Conservation (phyloP, 1,140 invertebrate genomes). For the Zaprionus taronus region DNA sequence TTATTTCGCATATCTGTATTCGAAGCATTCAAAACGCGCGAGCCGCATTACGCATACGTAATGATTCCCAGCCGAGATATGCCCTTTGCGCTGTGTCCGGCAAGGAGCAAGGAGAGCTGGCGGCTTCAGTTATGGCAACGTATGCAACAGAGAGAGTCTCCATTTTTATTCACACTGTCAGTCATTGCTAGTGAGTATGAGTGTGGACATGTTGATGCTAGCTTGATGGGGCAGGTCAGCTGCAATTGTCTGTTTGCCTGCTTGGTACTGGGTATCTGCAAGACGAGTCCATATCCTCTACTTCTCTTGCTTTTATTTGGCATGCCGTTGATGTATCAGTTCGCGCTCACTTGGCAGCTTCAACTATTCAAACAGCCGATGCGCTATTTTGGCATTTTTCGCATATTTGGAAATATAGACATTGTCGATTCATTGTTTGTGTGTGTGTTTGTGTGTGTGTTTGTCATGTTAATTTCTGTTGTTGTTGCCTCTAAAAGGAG, state of each 20-base stretch:
- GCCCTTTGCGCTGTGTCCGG: constrained; percentile 2
- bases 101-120: neutral
- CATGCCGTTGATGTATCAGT: neutral
- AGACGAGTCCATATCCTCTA: neutral
- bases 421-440: constrained; percentile 36
- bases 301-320: neutral
- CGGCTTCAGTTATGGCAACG: constrained; percentile 24
- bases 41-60: constrained; percentile 36
- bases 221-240: too few species aligned
- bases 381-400: constrained; percentile 68
- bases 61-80: constrained; percentile 8
- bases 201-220: too few species aligned
- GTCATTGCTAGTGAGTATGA: neutral
- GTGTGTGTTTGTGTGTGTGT: constrained; percentile 14
- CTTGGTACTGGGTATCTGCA: neutral
- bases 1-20: neutral
- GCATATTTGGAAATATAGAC: constrained; percentile 76
- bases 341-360: constrained; percentile 32
- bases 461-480: constrained; percentile 18
- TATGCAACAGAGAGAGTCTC: constrained; percentile 33
- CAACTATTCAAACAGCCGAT: constrained; percentile 59
- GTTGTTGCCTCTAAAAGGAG: constrained; percentile 64
- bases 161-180: constrained; percentile 16
- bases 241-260: too few species aligned
- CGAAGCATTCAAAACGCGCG: constrained; percentile 23